These are phyloP conservation scores for Cynocephalus volans DNA, from an alignment of 2,113 vertebrate genomes.

Conservation along the genomic window DNA sequence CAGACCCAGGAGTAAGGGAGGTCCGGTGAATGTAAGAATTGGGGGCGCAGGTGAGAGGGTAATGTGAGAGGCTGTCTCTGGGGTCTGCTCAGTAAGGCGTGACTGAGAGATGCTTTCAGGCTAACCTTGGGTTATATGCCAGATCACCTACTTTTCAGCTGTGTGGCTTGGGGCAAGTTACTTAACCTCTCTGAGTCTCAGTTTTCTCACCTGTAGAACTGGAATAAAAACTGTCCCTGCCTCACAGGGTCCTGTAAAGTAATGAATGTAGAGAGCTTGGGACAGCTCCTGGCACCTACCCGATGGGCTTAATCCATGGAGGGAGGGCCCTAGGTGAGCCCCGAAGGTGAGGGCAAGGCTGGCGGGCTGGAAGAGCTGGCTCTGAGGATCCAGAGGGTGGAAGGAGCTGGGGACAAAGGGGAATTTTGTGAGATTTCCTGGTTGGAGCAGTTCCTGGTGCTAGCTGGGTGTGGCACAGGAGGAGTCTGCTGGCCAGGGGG, in stretches of 20 bases:
- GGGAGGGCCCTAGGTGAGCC: not conserved
- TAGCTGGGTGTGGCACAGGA: not conserved
- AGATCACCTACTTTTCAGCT: not conserved
- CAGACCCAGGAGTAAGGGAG: not conserved
- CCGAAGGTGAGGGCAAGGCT: not conserved
- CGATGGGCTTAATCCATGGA: fast-evolving
- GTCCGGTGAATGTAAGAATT: not conserved
- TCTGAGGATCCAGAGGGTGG: not conserved
- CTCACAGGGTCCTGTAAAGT: not conserved
- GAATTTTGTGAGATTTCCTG: slow-evolving; percentile 44
- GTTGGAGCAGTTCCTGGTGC: not conserved
- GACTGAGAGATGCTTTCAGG: not conserved
- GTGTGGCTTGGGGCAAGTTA: not conserved
- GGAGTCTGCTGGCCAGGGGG: too few species aligned
- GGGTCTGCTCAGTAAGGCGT: not conserved
- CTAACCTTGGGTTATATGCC: not conserved
- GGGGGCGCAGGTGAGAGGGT: not conserved
- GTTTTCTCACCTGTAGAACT: not conserved
- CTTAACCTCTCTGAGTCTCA: not conserved
- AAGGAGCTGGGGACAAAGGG: not conserved
- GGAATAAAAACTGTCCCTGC: not conserved
- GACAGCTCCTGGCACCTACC: not conserved
- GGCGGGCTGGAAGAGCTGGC: not conserved
- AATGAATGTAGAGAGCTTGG: not conserved
- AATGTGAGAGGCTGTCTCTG: not conserved